A percentile compares a stretch with the other conserved stretches of the same genome.
Evolutionary conservation across 2,888 invertebrate species (phyloP).

Genomic region (Hoplodrina blanda): DNA sequence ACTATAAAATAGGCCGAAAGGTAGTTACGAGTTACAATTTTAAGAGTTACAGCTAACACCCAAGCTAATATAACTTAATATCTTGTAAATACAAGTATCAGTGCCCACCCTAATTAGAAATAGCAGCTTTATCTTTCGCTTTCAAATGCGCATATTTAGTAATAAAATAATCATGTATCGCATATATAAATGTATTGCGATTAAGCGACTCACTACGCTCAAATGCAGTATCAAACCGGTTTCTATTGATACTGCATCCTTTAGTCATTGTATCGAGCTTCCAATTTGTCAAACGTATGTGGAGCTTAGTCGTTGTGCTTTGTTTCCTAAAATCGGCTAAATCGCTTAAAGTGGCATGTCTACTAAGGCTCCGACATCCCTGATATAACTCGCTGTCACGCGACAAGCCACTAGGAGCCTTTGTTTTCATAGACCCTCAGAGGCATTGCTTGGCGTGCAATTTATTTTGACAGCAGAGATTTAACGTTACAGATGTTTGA

Average conservation of each 20-base stretch:
- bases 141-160: too few relatives aligned
- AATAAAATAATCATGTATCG: too few relatives aligned
- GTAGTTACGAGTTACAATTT: too few relatives aligned
- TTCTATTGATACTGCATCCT: neutral
- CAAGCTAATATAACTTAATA: too few relatives aligned
- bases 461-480: conserved; percentile 54
- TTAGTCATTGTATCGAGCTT: neutral
- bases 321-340: neutral
- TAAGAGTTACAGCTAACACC: too few relatives aligned
- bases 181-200: too few relatives aligned
- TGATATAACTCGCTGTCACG: conserved; percentile 55
- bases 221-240: neutral
- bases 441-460: conserved; percentile 41
- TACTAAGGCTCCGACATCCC: conserved; percentile 26
- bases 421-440: conserved; percentile 55
- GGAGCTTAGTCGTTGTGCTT: neutral
- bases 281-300: neutral
- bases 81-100: too few relatives aligned
- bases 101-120: too few relatives aligned
- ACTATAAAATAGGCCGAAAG: too few relatives aligned
- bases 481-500: conserved; percentile 37
- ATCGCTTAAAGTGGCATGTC: neutral
- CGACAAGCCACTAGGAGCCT: conserved; percentile 42
- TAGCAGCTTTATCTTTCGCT: too few relatives aligned
- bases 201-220: neutral